Conservation (phyloP, 2,888 invertebrate genomes). For the Marronus borbonicus region DNA sequence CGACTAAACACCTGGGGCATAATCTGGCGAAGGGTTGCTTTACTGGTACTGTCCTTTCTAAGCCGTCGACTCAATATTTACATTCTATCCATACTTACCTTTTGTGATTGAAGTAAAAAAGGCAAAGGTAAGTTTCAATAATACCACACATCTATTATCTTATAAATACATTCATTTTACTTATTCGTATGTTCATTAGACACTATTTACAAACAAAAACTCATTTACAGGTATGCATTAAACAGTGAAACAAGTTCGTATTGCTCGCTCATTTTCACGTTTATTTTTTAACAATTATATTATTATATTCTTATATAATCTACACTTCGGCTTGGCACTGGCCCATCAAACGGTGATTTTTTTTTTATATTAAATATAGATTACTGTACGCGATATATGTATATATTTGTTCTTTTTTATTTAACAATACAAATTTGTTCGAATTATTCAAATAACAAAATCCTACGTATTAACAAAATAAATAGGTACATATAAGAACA, state of each 20-base stretch:
- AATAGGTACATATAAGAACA: too few relatives aligned
- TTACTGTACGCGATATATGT: neutral
- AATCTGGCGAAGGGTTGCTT: slow-evolving; percentile 50
- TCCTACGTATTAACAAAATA: too few relatives aligned
- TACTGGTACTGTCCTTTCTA: slow-evolving; percentile 7
- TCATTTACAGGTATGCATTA: slow-evolving; percentile 51
- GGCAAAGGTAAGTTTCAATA: slow-evolving; percentile 20
- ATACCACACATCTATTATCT: slow-evolving; percentile 32
- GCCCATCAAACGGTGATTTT: slow-evolving; percentile 52
- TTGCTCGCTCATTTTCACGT: slow-evolving; percentile 3
- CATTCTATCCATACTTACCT: slow-evolving; percentile 15
- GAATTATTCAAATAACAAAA: too few relatives aligned
- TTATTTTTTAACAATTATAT: slow-evolving; percentile 10
- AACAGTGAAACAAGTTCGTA: slow-evolving; percentile 12
- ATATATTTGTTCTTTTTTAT: too few relatives aligned
- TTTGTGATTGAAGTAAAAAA: neutral
- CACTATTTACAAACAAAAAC: slow-evolving; percentile 65
- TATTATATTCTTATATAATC: slow-evolving; percentile 19
- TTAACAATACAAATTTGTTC: too few relatives aligned
- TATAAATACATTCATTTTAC: slow-evolving; percentile 67
- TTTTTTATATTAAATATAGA: slow-evolving; percentile 19
- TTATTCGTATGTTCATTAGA: slow-evolving; percentile 57
- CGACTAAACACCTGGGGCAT: slow-evolving; percentile 60
- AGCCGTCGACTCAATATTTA: slow-evolving; percentile 24
- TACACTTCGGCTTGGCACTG: slow-evolving; percentile 60